Evolutionary conservation across 2,888 invertebrate genomes (phyloP), one percentile per base, ranked within the genome.

Genomic region (Mesochorus sp.): DNA sequence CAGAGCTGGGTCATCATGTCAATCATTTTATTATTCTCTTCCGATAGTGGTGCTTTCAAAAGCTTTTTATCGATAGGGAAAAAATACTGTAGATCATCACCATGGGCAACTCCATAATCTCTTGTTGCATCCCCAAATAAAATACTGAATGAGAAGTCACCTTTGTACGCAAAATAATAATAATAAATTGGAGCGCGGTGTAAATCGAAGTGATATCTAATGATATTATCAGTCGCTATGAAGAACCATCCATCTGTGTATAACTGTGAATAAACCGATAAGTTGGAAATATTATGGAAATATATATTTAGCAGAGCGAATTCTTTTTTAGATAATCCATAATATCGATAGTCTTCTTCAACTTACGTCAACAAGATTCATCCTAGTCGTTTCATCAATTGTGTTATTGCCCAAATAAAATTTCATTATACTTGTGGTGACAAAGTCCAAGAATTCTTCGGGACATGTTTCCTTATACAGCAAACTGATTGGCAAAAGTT

Each of bases 71-170:
- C 92, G 57, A 95, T 93, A 0, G 95, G 95, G 87, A 97, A 97
- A 6, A 97, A 88, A 87, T 97, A 95, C 88, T 95, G 95, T 61
- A 97, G 91, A 80, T 97, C 97, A 84, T 97, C 97, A 0, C 96
- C 96, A 87, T 97, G 97, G 62, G 95, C 95, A 0, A 95, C 95
- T 67, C 96, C 96, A 83, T 95, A 95, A 88, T 94, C 93, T 64
- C 92, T 92, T 24, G 91, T 90, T 0, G 92, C 91, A 71, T 94
- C 95, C 0, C 95, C 95, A 84, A 96, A 96, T 76, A 95, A 92
- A 89, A 93, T 93, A 1, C 95, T 94, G 85, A 95, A 95, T 80
- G 95, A 95, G 28, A 93, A 93, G 2, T 92, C 92, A 0, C 95
- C 95, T 87, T 92, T 93, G 85, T 95, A 95, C 0, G 93, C 92